A percentile compares a stretch with the other conserved stretches of the same genome.
These are phyloP conservation scores for Gallinago media DNA, from an alignment of 2,113 vertebrate species.

Conservation along the genomic window DNA sequence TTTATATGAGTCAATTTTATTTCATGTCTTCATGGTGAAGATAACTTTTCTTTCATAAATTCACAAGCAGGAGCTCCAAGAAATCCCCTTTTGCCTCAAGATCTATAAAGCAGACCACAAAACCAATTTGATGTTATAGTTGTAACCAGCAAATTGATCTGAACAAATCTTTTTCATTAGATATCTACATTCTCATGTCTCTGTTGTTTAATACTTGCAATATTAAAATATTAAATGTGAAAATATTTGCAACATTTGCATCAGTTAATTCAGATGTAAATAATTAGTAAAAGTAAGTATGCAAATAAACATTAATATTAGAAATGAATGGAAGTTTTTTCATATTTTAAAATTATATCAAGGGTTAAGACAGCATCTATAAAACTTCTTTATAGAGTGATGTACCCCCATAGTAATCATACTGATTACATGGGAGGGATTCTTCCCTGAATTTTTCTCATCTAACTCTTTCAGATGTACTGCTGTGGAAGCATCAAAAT, in stretches of 20 bases:
- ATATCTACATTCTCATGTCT: neutral
- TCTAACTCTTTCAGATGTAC: neutral
- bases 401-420: neutral
- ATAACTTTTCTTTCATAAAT: conserved; percentile 68
- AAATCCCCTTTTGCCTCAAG: conserved; percentile 70
- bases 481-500: neutral
- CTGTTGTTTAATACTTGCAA: neutral
- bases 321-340: neutral
- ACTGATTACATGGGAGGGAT: neutral
- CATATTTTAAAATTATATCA: neutral
- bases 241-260: neutral
- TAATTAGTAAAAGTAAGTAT: conserved; percentile 55
- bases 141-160: conserved; percentile 15
- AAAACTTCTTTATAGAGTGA: neutral
- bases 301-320: neutral
- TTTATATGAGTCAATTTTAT: conserved; percentile 49
- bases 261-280: conserved; percentile 40
- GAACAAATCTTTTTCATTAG: conserved; percentile 44
- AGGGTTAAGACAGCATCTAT: neutral
- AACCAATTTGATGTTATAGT: conserved; percentile 46
- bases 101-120: conserved; percentile 73
- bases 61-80: conserved; percentile 65
- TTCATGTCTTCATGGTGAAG: conserved; percentile 55
- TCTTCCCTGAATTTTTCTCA: neutral
- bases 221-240: neutral